Evolutionary conservation across 1,140 invertebrate species (phyloP), one percentile per base, ranked within the genome.

Genomic region (Magallana gigas): DNA sequence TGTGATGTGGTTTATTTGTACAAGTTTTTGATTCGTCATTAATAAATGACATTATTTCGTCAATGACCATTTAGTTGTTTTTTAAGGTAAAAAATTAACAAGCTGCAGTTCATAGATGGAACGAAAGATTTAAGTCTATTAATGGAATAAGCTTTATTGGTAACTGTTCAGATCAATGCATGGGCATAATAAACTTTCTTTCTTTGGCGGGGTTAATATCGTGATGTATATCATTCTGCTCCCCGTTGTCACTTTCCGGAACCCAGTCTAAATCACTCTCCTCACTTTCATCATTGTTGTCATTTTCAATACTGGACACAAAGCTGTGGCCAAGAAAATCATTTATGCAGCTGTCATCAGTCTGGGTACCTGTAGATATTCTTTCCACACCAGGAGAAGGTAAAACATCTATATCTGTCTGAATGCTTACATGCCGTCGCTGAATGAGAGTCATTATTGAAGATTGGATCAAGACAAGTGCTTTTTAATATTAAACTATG

Each of bases 131-230:
- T n/a, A n/a, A n/a, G n/a, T n/a, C n/a, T n/a, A n/a, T n/a, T n/a
- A n/a, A n/a, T n/a, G n/a, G n/a, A n/a, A n/a, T n/a, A n/a, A n/a
- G n/a, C n/a, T n/a, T n/a, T n/a, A n/a, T n/a, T n/a, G n/a, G n/a
- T n/a, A n/a, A n/a, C n/a, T n/a, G n/a, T n/a, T n/a, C n/a, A n/a
- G n/a, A n/a, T n/a, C n/a, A n/a, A n/a, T n/a, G n/a, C n/a, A n/a
- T n/a, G n/a, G n/a, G n/a, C n/a, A n/a, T n/a, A 57, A 87, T 81
- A 76, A 83, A 87, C n/a, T 84, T 87, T 7, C 60, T 57, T 1
- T 83, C 86, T n/a, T 87, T 76, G 7, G 64, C 64, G 11, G 64
- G 18, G 0, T 68, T 68, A 29, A 68, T 68, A 23, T 68, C 64
- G 3, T 68, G 16, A 23, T 23, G 23, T 1, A 23, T 23, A 9